Evolutionary conservation across 2,888 invertebrate species (phyloP).

Genomic region (Lumbricus terrestris): DNA sequence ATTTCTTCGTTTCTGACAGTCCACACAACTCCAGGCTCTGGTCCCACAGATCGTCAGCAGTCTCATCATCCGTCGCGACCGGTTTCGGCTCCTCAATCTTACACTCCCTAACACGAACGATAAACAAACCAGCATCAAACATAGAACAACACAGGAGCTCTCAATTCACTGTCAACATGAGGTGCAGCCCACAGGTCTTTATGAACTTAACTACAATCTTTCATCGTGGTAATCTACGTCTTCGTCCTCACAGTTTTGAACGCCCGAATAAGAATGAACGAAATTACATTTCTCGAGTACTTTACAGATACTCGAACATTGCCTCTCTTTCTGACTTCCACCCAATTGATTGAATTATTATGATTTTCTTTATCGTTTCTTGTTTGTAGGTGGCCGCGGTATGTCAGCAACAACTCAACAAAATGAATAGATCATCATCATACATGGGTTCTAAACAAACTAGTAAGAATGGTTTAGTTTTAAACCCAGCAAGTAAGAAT

Average conservation of each 20-base stretch:
- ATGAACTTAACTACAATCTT: too few species aligned
- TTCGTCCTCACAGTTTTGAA: too few species aligned
- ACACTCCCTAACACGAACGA: constrained; percentile 23
- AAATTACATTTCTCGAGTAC: too few species aligned
- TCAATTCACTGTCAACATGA: neutral
- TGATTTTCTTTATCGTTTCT: too few species aligned
- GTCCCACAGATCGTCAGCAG: constrained; percentile 25
- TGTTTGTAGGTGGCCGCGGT: too few species aligned
- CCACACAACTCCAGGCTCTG: constrained; percentile 19
- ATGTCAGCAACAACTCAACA: neutral
- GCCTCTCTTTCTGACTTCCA: too few species aligned
- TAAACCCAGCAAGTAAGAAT: too few species aligned
- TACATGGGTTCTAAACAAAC: neutral
- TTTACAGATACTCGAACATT: too few species aligned
- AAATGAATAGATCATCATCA: neutral
- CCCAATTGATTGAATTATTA: too few species aligned
- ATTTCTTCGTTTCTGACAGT: neutral
- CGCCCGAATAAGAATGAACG: too few species aligned
- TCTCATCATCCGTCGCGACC: constrained; percentile 27
- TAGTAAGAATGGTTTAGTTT: neutral
- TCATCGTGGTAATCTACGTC: too few species aligned
- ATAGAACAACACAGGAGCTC: neutral
- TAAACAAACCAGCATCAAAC: neutral
- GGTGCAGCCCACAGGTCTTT: neutral
- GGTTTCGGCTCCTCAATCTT: constrained; percentile 21